Base-by-base conservation (phyloP, 2,113 vertebrate genomes). In the human (Homo sapiens) region DNA sequence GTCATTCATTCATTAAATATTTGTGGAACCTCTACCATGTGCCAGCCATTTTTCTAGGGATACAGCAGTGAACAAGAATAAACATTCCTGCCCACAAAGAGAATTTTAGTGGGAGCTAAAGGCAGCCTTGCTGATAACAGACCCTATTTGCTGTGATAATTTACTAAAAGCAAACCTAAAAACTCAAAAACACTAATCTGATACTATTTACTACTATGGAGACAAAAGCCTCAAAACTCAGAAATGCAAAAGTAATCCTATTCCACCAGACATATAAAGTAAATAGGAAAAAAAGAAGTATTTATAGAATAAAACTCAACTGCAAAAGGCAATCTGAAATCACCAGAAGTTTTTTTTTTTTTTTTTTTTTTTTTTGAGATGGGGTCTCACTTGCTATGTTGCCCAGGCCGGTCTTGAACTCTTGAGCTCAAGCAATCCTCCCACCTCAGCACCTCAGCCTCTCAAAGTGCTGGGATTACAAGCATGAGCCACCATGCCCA, bases 161-260 rank as follows among this genome's bases (percentile, higher is more conserved):
- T 57, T 92, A 78, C 88, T 91, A 93, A 96, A 89, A 75, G 79
- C 32, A 92, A 97, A 92, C 38, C 22, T 92, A 93, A 70, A 32
- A 93, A 89, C 38, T 52, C 50, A 90, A 96, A 94, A 82, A 43
- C 27, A 72, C 40, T 87, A 86, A 92, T 48, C 45, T 94, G 27
- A 35, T 87, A 43, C 50, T 18, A 84, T 80, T 96, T 89, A 81
- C 50, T 48, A 66, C 66, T 72, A 11, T 8, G 32, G 12, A 45
- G 5, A 91, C 7, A 78, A 57, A 61, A 50, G n/a, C 50, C 72
- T 86, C 70, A 81, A 95, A 97, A 88, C 8, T 73, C n/a, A 1
- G n/a, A 89, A 83, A 83, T 73, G 40, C 57, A 70, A 85, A 96
- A 91, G 55, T 78, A 70, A 93, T 25, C 17, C 27, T 92, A 83